Evolutionary conservation across 2,113 vertebrate species (phyloP), one percentile per base, ranked within the genome.

Genomic region (Equus quagga): DNA sequence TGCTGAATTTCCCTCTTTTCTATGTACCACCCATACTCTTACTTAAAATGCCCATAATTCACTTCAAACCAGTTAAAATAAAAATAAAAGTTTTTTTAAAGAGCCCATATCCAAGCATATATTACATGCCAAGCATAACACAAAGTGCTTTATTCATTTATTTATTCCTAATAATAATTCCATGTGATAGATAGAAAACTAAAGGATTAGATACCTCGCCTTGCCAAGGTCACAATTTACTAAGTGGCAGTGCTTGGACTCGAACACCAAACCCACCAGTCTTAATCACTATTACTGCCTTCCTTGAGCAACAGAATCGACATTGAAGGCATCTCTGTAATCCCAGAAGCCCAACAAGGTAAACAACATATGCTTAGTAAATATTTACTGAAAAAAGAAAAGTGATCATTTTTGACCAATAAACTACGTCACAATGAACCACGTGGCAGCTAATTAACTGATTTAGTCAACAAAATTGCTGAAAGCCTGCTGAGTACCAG

Each of bases 301-400:
- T 36, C 36, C 62, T 60, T 14, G 2, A 78, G 28, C 44, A n/a
- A 33, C 19, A 72, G 56, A 60, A 89, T 10, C 51, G 41, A 72
- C 36, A 56, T 26, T n/a, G n/a, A 78, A 78, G 36, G 23, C 18
- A 75, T 70, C 84, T 85, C 24, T 76, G 8, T 21, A 79, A 65
- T 80, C 10, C 31, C 65, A 58, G 26, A 14, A 62, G 41, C 70
- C 46, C 64, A 92, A 33, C 6, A 62, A 84, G 26, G 78, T 60
- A 69, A 41, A 89, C 1, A 2, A 65, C 41, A 58, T 31, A 41
- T 51, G 33, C 19, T 85, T 36, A 64, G 46, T 54, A 65, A 51
- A 23, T 49, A 83, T 46, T 41, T 89, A 44, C 46, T 84, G n/a
- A 92, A 92, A 49, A 44, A 96, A 86, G n/a, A 14, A 87, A 91